A percentile compares a stretch with the other conserved stretches of the same genome.
Conservation (phyloP, 2,113 vertebrate species). For the Myrmecobius fasciatus region DNA sequence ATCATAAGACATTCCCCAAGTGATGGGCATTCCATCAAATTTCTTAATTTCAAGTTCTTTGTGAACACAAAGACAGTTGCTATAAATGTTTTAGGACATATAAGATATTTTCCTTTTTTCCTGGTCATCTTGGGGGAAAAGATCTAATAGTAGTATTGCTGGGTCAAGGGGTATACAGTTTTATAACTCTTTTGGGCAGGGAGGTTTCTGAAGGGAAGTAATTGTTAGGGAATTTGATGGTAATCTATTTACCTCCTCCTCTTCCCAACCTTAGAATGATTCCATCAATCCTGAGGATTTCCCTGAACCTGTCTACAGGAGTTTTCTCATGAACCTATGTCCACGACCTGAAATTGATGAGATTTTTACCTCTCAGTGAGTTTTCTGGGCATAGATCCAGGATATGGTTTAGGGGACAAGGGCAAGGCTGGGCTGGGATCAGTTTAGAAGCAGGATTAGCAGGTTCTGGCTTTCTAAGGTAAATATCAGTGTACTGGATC, state of each 20-base stretch:
- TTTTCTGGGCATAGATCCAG: slow-evolving; percentile 39
- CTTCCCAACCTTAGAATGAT: slow-evolving; percentile 87
- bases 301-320: slow-evolving; percentile 91
- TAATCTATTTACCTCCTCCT: fast-evolving
- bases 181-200: background rate
- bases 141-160: background rate
- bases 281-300: slow-evolving; percentile 97
- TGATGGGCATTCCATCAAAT: background rate
- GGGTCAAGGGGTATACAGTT: background rate
- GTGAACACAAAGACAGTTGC: background rate
- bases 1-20: background rate
- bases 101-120: background rate
- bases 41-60: background rate
- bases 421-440: background rate
- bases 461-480: background rate
- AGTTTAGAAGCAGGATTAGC: background rate
- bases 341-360: slow-evolving; percentile 96
- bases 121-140: background rate
- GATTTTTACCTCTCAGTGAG: slow-evolving; percentile 98
- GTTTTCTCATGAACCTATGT: slow-evolving; percentile 92
- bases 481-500: background rate
- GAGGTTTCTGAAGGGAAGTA: background rate
- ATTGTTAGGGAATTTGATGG: background rate
- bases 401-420: fast-evolving
- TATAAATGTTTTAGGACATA: background rate